phyloP scores from a whole-genome alignment of 2,888 invertebrate species.

The Cerceris ruficornis region DNA sequence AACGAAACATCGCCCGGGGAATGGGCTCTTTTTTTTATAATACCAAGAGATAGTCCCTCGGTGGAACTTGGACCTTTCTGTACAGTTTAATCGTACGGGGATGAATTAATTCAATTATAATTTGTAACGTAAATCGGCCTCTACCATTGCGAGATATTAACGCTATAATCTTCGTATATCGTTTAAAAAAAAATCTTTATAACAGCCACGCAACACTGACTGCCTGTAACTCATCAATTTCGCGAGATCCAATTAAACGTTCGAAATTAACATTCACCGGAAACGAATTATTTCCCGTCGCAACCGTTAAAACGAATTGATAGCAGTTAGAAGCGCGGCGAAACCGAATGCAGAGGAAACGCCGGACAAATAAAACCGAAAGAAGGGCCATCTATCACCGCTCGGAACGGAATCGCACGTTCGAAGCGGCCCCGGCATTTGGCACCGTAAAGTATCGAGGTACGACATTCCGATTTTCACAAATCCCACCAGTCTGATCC shows the following conservation, averaged over 20 bases:
- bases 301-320: no score
- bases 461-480: constrained; percentile 11
- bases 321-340: background rate
- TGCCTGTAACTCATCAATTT: no score
- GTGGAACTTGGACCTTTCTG: background rate
- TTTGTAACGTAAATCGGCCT: no score
- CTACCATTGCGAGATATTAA: no score
- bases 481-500: constrained; percentile 10
- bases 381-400: constrained; percentile 19
- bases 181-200: no score
- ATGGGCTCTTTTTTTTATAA: background rate
- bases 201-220: no score
- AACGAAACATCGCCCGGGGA: constrained; percentile 5
- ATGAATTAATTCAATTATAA: no score
- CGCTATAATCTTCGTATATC: no score
- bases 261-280: no score
- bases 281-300: no score
- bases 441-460: constrained; percentile 12
- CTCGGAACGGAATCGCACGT: constrained; percentile 4
- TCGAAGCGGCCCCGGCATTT: background rate
- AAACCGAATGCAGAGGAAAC: constrained; percentile 1
- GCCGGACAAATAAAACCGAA: background rate
- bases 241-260: no score
- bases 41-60: background rate
- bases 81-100: background rate